phyloP scores from a whole-genome alignment of 2,888 invertebrate species.

The Drosophila hawaiiensis region DNA sequence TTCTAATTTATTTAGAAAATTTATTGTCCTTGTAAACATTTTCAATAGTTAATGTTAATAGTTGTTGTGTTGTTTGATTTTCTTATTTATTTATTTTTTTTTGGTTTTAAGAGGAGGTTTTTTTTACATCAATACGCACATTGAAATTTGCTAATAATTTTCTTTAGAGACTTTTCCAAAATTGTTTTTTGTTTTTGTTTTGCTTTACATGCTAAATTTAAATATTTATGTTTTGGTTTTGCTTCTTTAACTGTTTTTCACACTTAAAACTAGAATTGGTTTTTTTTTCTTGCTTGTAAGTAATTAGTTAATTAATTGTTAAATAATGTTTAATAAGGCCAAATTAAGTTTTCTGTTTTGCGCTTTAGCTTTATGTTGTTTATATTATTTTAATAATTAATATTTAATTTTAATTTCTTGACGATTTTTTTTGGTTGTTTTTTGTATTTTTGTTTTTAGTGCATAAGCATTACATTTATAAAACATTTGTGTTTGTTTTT shows the following conservation, averaged over 20 bases:
- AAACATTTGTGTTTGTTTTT: conserved; percentile 26
- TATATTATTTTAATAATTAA: conserved; percentile 46
- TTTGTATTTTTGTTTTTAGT: background rate
- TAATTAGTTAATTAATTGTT: conserved; percentile 53
- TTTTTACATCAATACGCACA: conserved; percentile 66
- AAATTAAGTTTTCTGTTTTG: conserved; percentile 78
- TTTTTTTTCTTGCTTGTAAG: conserved; percentile 31
- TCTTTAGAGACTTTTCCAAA: conserved; percentile 75
- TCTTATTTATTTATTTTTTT: conserved; percentile 14
- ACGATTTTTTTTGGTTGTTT: background rate
- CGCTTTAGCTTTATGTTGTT: conserved; percentile 42
- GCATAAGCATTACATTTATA: conserved; percentile 55
- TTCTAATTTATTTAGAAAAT: conserved; percentile 67
- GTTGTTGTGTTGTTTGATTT: conserved; percentile 30
- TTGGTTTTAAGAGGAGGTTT: conserved; percentile 21
- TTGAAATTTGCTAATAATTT: conserved; percentile 74
- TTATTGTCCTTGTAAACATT: conserved; percentile 81
- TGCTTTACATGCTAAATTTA: conserved; percentile 45
- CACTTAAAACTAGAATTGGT: conserved; percentile 50
- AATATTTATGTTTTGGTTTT: conserved; percentile 30
- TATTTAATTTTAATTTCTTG: conserved; percentile 29
- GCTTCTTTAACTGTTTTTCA: conserved; percentile 25
- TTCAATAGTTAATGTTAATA: conserved; percentile 65
- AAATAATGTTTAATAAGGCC: conserved; percentile 83
- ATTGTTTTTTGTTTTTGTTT: conserved; percentile 28